Base-by-base conservation (phyloP, 2,113 vertebrate genomes). In the Rhea americana region DNA sequence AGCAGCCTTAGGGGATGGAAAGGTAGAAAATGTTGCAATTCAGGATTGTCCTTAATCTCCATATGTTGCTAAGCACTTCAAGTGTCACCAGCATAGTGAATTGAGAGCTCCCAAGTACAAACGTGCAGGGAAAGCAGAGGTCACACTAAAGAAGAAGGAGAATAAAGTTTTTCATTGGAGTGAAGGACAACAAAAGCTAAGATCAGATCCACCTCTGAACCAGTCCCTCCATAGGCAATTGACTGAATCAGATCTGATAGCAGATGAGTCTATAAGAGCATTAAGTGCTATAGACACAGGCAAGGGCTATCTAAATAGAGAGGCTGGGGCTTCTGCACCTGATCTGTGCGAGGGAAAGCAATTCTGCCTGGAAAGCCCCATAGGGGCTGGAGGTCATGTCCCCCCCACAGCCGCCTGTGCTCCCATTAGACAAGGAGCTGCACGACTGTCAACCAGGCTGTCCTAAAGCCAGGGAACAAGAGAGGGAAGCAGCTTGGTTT, bases 21-120 rank as follows among this genome's bases (percentile, higher is more conserved):
- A 94, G 65, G 88, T 50, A 62, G 70, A 92, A 92, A 74, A 45
- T 53, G 43, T 3, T 83, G 41, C 21, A 28, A 37, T 89, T 75
- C 65, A 28, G 76, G 81, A 62, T 24, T 43, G 68, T 68, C 74
- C 53, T 75, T 72, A 3, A 96, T 97, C 95, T 96, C 95, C 93
- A 86, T 51, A 48, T 67, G 76, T 37, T 89, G 47, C 82, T 82
- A 93, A 87, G 78, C 22, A 17, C 83, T 94, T 92, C 78, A 62
- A 22, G 58, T 76, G 96, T 88, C 92, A 84, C 66, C 50, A 62
- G 58, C 43, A 1, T 1, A 1, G 61, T 28, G 74, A 78, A 53
- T 41, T 70, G 89, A 94, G 92, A 87, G 53, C 35, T 89, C 73
- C 65, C 43, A 16, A 24, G 65, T 74, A 32, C 37, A 75, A 51